Base-by-base conservation (phyloP, 2,888 invertebrate genomes). In the Noctua comes region DNA sequence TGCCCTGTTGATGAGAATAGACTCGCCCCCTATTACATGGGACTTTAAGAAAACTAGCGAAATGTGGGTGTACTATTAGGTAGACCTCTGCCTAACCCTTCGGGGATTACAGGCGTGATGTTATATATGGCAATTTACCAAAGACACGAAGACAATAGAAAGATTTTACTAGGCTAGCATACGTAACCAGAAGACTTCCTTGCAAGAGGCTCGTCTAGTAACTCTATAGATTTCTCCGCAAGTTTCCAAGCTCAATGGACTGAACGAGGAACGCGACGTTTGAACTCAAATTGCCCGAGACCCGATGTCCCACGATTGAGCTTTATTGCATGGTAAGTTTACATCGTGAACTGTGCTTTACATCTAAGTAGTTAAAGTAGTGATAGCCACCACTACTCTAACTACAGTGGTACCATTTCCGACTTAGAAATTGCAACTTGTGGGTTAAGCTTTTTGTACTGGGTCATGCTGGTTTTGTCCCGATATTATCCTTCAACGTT, bases 211-310 rank as follows among this genome's bases (percentile, higher is more conserved):
- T 27, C 24, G 18, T 27, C 16, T 10, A 66, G 43, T 43, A 31
- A 72, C 18, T 71, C 6, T 24, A 24, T 7, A 31, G 31, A 66
- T 11, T 31, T 46, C 6, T 18, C 13, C 13, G 2, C 18, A 68
- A 68, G 1, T 24, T 70, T 74, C 66, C 71, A 71, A 78, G 59
- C 82, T 82, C 73, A 65, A 59, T 65, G 71, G 87, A 84, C 86
- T 91, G 82, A 85, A 90, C 89, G 79, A 73, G 76, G 86, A 88
- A 83, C 83, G 84, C 79, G 84, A 83, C 89, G 86, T 89, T 91
- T 90, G 88, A 90, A 90, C 90, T 92, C 90, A 91, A 92, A 93
- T 93, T 92, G 89, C 89, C 90, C 90, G 88, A 24, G 48, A 69
- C 48, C 31, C 69, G 10, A 48, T 48, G 91, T 91, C 91, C 89